Evolutionary conservation across 1,140 invertebrate species (phyloP), one percentile per base, ranked within the genome.

Genomic region (Calephelis virginiensis): DNA sequence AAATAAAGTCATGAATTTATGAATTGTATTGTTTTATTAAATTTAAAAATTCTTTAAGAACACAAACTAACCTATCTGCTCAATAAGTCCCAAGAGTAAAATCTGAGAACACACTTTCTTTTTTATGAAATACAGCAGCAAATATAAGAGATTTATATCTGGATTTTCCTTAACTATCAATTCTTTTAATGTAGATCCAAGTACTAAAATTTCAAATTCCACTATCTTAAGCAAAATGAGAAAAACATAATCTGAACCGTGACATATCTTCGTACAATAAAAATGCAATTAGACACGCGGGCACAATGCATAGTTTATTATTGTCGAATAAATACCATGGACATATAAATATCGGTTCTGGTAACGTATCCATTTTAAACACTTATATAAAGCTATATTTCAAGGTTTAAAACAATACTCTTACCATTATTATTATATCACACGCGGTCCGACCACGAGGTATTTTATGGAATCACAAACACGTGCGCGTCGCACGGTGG

Each of bases 371-470:
- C 28, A 12, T 59, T 59, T n/a, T 5, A n/a, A 8, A 59, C 5
- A 59, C 28, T n/a, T 1, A 59, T 37, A 17, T 63, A 64, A 63
- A 61, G 64, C 50, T 45, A 43, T 40, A 7, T n/a, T 59, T 59
- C 56, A 59, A 59, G 37, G 37, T 7, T 59, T 59, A 69, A 65
- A 60, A 73, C 67, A 70, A 64, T 48, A 43, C 63, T 77, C 82
- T 83, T 71, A 83, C 80, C 82, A 82, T 83, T 62, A 69, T 78
- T 75, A 65, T 73, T 64, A 70, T 71, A 49, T 63, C 66, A 67
- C 69, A 74, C 72, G 71, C 73, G 72, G 61, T 72, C 48, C 61
- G 61, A 66, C 68, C 76, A 78, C 72, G 69, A 74, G 72, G 75
- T 67, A 63, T 64, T 69, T 70, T 63, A 56, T 56, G 62, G 12